Base-by-base conservation (phyloP, 2,113 vertebrate species). In the Labeo catla region DNA sequence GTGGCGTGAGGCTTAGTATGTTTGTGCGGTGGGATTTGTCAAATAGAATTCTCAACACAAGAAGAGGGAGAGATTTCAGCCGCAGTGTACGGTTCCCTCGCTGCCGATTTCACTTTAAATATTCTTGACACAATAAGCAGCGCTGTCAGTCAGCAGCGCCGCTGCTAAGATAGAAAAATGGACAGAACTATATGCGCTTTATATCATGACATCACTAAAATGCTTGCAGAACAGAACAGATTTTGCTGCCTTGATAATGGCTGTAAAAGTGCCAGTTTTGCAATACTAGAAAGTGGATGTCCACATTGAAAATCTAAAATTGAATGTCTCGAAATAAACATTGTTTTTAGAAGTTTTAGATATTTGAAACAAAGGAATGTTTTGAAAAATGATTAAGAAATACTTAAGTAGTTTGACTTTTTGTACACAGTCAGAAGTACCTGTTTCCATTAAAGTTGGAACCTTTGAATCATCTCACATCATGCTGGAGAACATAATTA, bases 41-140 rank as follows among this genome's bases (percentile, higher is more conserved):
- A 84, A 73, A 84, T 74, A 45, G 34, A 84, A 84, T 73, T 84
- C 82, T 39, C 50, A 61, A 61, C 85, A 73, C 47, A 47, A 73
- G 49, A 10, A 83, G 80, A 59, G 59, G 47, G 49, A 57, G 82
- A 84, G 82, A 84, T 84, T 84, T 84, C 66, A 84, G 82, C 34
- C 21, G 34, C 82, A 28, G 68, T 19, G 49, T 12, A 73, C 28
- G 13, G 49, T n/a, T 84, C 82, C 50, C 82, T 72, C 12, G 82
- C 68, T 73, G 82, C 49, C 9, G 4, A 59, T 59, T 50, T 57
- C 68, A 59, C 82, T 73, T 82, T 84, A 84, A 84, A 84, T 73
- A 73, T 84, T 57, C 49, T 28, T 84, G 72, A 87, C 57, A 83
- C 57, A 82, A 68, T 83, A 80, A 77, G 59, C 86, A 87, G 72